Evolutionary conservation across 2,888 invertebrate species (phyloP).

Genomic region (Nymphalis urticae): DNA sequence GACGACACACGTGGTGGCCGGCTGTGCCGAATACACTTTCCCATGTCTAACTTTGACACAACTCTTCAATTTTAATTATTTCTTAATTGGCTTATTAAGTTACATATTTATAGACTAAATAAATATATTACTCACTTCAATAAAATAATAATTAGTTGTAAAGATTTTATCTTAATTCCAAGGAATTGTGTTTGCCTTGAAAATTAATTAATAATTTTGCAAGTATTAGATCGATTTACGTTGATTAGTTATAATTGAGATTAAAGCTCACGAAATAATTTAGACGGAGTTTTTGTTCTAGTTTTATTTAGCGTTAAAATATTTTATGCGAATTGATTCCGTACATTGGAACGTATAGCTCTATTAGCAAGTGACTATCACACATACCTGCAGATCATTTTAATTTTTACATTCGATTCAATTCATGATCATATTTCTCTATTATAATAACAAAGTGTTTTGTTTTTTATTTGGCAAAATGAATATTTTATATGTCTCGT

Average conservation of each 20-base stretch:
- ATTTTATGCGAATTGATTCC: too few relatives aligned
- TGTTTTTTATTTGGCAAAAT: too few relatives aligned
- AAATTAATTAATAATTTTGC: constrained; percentile 4
- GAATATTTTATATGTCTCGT: too few relatives aligned
- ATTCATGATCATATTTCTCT: too few relatives aligned
- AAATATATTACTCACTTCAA: neutral
- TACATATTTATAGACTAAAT: constrained; percentile 7
- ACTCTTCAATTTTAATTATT: constrained; percentile 31
- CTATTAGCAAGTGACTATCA: too few relatives aligned
- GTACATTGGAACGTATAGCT: too few relatives aligned
- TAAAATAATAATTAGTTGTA: neutral
- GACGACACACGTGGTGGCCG: constrained; percentile 66
- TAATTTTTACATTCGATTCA: too few relatives aligned
- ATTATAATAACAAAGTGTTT: too few relatives aligned
- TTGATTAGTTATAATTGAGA: neutral
- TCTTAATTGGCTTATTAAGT: constrained; percentile 33
- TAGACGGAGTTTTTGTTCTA: too few relatives aligned
- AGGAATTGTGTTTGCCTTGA: neutral
- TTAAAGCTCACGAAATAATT: neutral
- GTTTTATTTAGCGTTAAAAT: too few relatives aligned
- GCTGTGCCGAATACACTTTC: constrained; percentile 52
- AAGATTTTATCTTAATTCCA: constrained; percentile 5
- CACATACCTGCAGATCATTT: too few relatives aligned
- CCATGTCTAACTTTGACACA: constrained; percentile 31
- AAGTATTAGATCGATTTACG: neutral